Evolutionary conservation across 2,888 invertebrate genomes (phyloP).

Genomic region (Tetropium fuscum): DNA sequence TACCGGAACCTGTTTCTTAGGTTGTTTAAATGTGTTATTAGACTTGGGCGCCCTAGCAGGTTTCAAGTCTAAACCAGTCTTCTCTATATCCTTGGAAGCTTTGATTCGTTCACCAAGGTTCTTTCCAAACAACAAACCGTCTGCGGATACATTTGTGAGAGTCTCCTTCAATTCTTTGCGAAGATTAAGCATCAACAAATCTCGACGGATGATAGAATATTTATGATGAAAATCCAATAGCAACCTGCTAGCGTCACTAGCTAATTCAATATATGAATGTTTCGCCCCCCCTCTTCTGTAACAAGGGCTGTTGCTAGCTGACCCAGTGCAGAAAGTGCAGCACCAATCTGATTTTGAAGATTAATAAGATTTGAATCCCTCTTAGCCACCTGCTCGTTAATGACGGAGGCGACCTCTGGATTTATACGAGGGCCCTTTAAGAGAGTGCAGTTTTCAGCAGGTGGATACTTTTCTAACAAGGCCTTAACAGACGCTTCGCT

Average conservation of each 20-base stretch:
- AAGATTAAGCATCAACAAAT: conserved; percentile 20
- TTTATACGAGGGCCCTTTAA: conserved; percentile 23
- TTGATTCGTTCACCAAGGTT: conserved; percentile 31
- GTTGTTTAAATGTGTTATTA: conserved; percentile 9
- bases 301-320: conserved; percentile 22
- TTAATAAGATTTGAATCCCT: conserved; percentile 23
- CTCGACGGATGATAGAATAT: conserved; percentile 24
- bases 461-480: conserved; percentile 28
- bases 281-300: conserved; percentile 23
- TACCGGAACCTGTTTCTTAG: conserved; percentile 3
- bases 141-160: conserved; percentile 24
- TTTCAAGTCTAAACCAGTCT: not conserved
- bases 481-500: conserved; percentile 12
- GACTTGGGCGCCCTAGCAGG: not conserved
- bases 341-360: conserved; percentile 26
- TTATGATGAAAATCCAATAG: conserved; percentile 27
- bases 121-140: conserved; percentile 34
- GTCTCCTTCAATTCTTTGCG: conserved; percentile 29
- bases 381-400: conserved; percentile 19
- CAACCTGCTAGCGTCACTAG: conserved; percentile 31
- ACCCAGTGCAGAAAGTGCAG: conserved; percentile 28
- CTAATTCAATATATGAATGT: conserved; percentile 4
- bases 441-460: conserved; percentile 28
- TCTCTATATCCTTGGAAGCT: conserved; percentile 30
- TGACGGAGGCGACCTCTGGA: conserved; percentile 22